A percentile compares a stretch with the other conserved stretches of the same genome.
Conservation (phyloP, 2,113 vertebrate species). For the Hydropotes inermis region DNA sequence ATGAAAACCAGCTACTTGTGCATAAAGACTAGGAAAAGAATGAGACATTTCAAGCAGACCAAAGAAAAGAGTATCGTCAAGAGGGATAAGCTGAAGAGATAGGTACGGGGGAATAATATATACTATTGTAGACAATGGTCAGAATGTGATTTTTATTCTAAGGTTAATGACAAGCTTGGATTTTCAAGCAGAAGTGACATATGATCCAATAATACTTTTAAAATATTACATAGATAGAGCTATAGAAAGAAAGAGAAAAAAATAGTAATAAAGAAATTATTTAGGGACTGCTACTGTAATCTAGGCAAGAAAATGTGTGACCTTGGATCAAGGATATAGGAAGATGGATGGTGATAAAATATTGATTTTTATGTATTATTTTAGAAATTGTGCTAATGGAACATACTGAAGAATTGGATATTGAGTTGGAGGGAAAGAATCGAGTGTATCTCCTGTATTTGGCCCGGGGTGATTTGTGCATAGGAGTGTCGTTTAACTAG, state of each 20-base stretch:
- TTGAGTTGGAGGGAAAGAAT: neutral
- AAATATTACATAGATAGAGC: neutral
- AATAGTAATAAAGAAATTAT: neutral
- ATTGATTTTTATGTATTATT: neutral
- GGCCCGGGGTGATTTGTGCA: neutral
- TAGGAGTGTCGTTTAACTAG: neutral
- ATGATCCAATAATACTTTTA: neutral
- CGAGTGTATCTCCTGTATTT: neutral
- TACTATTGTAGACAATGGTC: neutral
- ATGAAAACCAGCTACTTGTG: neutral
- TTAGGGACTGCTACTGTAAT: neutral
- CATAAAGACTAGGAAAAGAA: neutral
- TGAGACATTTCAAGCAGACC: neutral
- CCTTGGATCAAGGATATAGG: neutral
- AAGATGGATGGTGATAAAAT: neutral
- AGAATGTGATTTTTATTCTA: neutral
- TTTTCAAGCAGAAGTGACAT: neutral
- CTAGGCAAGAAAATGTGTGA: neutral
- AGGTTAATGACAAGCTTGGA: neutral
- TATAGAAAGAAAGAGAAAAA: neutral
- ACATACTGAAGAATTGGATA: neutral
- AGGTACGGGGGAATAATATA: neutral
- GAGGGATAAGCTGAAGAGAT: neutral
- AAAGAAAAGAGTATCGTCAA: neutral
- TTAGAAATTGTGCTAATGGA: neutral